Base-by-base conservation (phyloP, 1,140 invertebrate genomes). In the Papilio aristodemus region DNA sequence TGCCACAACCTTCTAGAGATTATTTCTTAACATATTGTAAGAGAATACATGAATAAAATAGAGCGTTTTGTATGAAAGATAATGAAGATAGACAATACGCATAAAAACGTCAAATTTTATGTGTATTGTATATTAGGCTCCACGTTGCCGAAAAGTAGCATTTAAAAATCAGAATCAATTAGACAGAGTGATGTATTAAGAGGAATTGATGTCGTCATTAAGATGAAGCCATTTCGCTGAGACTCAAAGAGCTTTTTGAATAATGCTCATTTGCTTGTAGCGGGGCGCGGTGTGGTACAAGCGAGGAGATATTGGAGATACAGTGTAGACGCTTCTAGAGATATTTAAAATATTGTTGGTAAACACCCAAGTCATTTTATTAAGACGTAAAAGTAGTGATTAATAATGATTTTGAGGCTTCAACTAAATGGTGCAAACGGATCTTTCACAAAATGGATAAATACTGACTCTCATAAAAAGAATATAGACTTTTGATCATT, bases 191-290 rank as follows among this genome's bases (percentile, higher is more conserved):
- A 60, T 17, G 58, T 60, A 60, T 60, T 60, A 38, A 39, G 41
- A 14, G 25, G 38, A 72, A 71, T 75, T 70, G 69, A 74, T 71
- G 72, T 73, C 67, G 62, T 63, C 50, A 73, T 72, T 72, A 37
- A 72, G 75, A 74, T 79, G 74, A 78, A 74, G 67, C 67, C 70
- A 73, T 81, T 81, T 77, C 62, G 69, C 38, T 81, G 73, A 77
- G 69, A 66, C 68, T 67, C 63, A 70, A 74, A 76, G 71, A 74
- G 69, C 67, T 73, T 67, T 69, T 73, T 77, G 73, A 81, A 78
- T 80, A 73, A 80, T 70, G 75, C 72, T 84, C 79, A 77, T 83
- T 83, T 83, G 74, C 72, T 68, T 74, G 69, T 68, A 71, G 41
- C 14, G 59, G 22, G 41, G 54, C 59, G 10, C 13, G 6, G 50